Conservation (phyloP, 2,888 invertebrate genomes). For the Conistra vaccinii region DNA sequence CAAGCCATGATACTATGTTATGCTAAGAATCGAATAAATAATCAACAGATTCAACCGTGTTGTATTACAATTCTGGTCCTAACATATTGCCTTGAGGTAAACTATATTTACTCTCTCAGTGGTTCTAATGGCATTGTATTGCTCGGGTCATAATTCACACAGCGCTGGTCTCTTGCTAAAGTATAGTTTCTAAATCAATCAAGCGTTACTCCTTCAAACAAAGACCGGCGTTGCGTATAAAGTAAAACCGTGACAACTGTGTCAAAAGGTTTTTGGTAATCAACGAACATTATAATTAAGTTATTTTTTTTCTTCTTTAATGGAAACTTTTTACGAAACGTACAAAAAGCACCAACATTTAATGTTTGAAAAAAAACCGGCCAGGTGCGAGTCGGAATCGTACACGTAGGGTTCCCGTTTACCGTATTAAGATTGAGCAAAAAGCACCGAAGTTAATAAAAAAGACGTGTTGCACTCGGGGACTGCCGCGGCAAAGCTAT, state of each 20-base stretch:
- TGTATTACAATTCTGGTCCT: neutral
- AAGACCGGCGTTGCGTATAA: neutral
- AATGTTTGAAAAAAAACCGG: neutral
- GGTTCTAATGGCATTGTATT: neutral
- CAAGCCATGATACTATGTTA: no score
- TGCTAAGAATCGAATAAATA: no score
- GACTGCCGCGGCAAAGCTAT: no score
- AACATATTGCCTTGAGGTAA: slow-evolving; percentile 19
- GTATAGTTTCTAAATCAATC: neutral
- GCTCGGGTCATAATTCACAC: neutral
- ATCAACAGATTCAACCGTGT: neutral
- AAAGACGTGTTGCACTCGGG: no score
- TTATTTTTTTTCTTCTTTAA: neutral
- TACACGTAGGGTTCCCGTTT: no score
- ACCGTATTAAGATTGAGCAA: no score
- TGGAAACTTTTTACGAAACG: neutral
- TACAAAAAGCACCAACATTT: neutral
- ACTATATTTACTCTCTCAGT: neutral
- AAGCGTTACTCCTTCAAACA: neutral
- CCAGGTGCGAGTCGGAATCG: no score
- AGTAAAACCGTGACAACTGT: neutral
- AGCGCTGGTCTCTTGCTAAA: neutral
- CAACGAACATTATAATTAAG: neutral
- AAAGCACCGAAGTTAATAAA: no score
- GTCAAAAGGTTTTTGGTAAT: slow-evolving; percentile 6